Percentiles rank a stretch among this genome's conserved stretches.
Evolutionary conservation across 2,797 vertebrate genomes (phyloP).

Genomic region (Mus minutoides): DNA sequence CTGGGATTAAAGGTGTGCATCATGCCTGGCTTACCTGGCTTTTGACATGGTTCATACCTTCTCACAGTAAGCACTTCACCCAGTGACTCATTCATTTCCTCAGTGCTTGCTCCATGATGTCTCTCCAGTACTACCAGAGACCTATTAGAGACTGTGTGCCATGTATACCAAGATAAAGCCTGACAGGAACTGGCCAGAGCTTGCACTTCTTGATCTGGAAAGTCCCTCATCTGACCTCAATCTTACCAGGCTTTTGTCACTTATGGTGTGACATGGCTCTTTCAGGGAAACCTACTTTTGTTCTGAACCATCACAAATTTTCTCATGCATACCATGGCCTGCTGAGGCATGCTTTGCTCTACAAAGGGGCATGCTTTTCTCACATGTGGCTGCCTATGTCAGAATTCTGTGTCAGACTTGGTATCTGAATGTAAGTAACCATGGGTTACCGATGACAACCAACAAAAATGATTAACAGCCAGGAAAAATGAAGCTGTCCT

Average conservation of each 20-base stretch:
- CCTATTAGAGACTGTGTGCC: not conserved
- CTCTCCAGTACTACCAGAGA: not conserved
- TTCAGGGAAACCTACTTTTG: constrained; percentile 22
- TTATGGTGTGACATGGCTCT: not conserved
- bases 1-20: not conserved
- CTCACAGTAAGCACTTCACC: not conserved
- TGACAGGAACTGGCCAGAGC: not conserved
- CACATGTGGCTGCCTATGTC: not conserved
- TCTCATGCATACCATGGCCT: not conserved
- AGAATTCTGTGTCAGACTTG: not conserved
- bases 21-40: not conserved
- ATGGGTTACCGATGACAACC: not conserved
- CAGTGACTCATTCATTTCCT: not conserved
- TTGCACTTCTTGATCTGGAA: not conserved
- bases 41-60: not conserved
- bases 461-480: not conserved
- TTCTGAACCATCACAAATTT: not conserved
- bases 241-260: constrained; percentile 10
- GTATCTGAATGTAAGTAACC: not conserved
- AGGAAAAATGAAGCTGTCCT: not conserved
- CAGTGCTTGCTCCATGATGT: too few species aligned
- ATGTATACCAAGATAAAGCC: not conserved
- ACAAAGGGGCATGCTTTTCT: not conserved
- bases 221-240: not conserved
- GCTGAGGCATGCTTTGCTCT: not conserved